phyloP scores from a whole-genome alignment of 2,888 invertebrate genomes.

The Creontiades dilutus region DNA sequence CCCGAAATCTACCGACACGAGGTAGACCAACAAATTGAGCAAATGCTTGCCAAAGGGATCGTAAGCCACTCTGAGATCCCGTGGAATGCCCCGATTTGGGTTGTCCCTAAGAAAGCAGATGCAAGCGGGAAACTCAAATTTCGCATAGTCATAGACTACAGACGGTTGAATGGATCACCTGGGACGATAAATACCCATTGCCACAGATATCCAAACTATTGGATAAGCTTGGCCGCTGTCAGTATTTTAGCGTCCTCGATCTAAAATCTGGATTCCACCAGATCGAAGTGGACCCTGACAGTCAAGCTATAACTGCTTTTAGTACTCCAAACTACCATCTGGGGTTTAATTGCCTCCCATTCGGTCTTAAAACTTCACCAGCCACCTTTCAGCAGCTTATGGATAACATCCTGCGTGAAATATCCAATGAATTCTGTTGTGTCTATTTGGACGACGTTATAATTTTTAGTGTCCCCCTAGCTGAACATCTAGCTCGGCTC shows the following conservation, averaged over 20 bases:
- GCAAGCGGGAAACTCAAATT: constrained; percentile 77
- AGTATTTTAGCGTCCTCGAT: constrained; percentile 77
- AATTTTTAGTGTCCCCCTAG: constrained; percentile 14
- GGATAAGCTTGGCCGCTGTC: constrained; percentile 77
- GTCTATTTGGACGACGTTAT: constrained; percentile 70
- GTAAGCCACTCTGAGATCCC: constrained; percentile 77
- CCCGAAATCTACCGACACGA: constrained; percentile 77
- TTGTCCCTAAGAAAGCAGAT: constrained; percentile 78
- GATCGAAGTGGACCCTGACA: constrained; percentile 18
- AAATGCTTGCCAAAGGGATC: constrained; percentile 76
- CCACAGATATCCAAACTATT: constrained; percentile 77
- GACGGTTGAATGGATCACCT: constrained; percentile 76
- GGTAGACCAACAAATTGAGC: constrained; percentile 72
- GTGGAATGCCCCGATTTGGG: constrained; percentile 77
- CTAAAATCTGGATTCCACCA: constrained; percentile 70
- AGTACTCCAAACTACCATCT: not conserved
- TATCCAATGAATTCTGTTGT: not conserved
- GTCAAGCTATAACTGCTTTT: not conserved
- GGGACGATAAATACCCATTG: constrained; percentile 76
- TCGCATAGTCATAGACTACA: constrained; percentile 77
- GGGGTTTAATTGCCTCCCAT: not conserved
- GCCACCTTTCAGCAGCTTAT: constrained; percentile 9
- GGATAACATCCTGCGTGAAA: not conserved
- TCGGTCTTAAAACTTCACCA: constrained; percentile 9
- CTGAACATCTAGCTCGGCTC: constrained; percentile 2